Evolutionary conservation across 2,113 vertebrate species (phyloP).

Genomic region (Spermophilus dauricus): DNA sequence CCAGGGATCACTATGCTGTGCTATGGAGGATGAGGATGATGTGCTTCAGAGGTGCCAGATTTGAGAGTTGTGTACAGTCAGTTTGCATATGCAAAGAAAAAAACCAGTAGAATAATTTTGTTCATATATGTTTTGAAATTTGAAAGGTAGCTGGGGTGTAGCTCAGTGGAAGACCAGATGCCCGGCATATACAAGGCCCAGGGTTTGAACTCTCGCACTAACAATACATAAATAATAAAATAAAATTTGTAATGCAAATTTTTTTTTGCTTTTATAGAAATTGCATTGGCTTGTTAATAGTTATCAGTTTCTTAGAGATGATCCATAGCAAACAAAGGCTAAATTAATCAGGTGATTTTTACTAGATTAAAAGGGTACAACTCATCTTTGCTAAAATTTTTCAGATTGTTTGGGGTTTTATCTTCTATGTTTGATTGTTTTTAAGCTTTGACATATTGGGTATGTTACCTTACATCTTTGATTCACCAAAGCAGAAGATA

Average conservation of each 20-base stretch:
- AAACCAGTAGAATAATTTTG: not conserved
- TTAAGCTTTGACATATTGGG: not conserved
- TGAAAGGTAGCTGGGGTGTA: not conserved
- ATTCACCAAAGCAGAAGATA: not conserved
- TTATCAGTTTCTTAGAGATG: not conserved
- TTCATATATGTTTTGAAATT: not conserved
- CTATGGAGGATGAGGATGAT: no score
- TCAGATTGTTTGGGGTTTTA: not conserved
- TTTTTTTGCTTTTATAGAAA: not conserved
- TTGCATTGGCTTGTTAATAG: not conserved
- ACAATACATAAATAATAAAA: not conserved
- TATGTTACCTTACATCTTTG: not conserved
- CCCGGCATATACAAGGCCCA: not conserved
- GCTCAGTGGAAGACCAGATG: not conserved
- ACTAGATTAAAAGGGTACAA: not conserved
- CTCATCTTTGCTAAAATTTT: not conserved
- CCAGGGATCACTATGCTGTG: not conserved
- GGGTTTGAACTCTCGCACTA: not conserved
- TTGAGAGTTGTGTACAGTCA: not conserved
- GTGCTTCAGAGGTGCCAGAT: fast-evolving
- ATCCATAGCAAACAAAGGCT: not conserved
- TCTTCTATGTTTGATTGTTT: not conserved
- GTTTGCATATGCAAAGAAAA: not conserved
- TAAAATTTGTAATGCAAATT: not conserved
- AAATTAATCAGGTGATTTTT: not conserved